Percentiles rank a stretch among this genome's conserved stretches.
Conservation (phyloP, 2,797 vertebrate genomes). For the Sebastiscus tertius region DNA sequence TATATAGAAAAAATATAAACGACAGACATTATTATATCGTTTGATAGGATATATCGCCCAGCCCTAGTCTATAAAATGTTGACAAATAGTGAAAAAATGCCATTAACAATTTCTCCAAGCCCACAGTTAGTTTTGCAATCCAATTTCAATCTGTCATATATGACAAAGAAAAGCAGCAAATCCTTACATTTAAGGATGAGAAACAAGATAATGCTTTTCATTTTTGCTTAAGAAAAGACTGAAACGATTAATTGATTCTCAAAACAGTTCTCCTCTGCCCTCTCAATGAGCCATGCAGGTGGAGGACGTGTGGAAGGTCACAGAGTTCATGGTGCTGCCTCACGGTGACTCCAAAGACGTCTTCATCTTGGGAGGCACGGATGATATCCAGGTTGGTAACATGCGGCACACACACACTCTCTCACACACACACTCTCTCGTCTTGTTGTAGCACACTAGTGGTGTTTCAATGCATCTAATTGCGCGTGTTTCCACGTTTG, state of each 20-base stretch:
- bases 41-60: no score
- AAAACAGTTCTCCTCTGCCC: neutral
- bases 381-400: conserved; percentile 87
- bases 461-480: neutral
- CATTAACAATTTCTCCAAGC: neutral
- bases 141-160: neutral
- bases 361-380: conserved; percentile 87
- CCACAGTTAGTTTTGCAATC: neutral
- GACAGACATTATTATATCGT: no score
- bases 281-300: conserved; percentile 66
- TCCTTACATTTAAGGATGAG: no score
- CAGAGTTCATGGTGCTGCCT: conserved; percentile 83
- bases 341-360: conserved; percentile 85
- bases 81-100: neutral
- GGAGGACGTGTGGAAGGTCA: conserved; percentile 86
- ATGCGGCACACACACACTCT: neutral
- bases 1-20: no score
- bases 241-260: no score
- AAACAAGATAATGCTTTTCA: no score
- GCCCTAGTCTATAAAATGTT: neutral
- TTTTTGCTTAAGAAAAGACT: no score
- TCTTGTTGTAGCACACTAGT: neutral
- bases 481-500: conserved; percentile 9
- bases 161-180: neutral
- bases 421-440: neutral